Conservation (phyloP, 2,113 vertebrate genomes). For the Vulpes ferrilata region DNA sequence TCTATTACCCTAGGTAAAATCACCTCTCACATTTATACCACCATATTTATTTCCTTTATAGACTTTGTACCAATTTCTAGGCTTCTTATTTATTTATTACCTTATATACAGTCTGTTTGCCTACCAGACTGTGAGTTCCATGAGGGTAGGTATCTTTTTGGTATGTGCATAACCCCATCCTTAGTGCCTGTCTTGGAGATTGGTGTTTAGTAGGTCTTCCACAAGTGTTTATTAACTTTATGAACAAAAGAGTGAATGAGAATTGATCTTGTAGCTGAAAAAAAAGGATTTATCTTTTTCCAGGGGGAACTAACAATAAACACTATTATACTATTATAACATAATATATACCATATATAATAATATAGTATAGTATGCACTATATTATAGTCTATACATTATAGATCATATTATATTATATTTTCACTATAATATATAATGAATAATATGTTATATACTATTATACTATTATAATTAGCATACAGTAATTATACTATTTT, state of each 20-base stretch:
- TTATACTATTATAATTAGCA: no score
- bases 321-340: no score
- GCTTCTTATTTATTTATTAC: not conserved
- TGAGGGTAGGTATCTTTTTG: not conserved
- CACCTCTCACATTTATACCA: not conserved
- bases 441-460: no score
- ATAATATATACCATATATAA: no score
- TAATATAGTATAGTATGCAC: no score
- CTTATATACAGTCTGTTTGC: not conserved
- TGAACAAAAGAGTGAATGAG: not conserved
- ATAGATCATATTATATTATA: no score
- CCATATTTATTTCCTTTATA: not conserved
- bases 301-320: not conserved
- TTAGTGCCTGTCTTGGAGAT: not conserved
- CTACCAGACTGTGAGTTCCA: not conserved
- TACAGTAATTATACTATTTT: not conserved
- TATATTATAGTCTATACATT: no score
- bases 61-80: not conserved
- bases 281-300: not conserved
- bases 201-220: not conserved
- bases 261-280: not conserved
- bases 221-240: not conserved
- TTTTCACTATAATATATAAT: no score
- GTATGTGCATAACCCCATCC: not conserved
- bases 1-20: not conserved